Base-by-base conservation (phyloP, 23 tunicate species). In the Trididemnum nubilum region DNA sequence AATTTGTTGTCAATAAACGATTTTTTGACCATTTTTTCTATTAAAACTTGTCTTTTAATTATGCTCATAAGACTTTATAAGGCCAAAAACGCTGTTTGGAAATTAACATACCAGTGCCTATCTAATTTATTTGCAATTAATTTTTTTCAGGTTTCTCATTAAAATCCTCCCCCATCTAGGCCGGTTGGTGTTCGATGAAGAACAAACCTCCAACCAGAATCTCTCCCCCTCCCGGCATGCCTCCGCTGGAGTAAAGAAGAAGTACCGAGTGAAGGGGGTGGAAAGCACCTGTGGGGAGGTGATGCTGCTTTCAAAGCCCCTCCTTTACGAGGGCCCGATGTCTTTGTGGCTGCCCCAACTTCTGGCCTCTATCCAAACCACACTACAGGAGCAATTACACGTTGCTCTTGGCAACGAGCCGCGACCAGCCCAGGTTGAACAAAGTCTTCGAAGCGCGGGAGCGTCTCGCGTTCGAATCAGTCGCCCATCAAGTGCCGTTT, bases 401-500 rank as follows among this genome's bases (percentile, higher is more conserved):
- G 92, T 93, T 65, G 92, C 98, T n/a, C 89, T 93, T 33, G 98
- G 98, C 51, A 83, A 89, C 82, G 89, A 80, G 15, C 83, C 93
- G 34, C 69, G 93, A 5, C 89, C 89, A 0, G 98, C 98, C 29
- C 93, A 83, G 29, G 50, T 93, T 39, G 93, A 87, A 35, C 88
- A 80, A 66, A 76, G 80, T 0, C 60, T 93, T 2, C 54, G 89
- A 26, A 87, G 93, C 72, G 89, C 92, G 0, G 98, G 98, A 69
- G 98, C 98, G 0, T 93, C 98, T 9, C 52, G 80, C n/a, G 81
- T 93, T 2, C 86, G 93, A 21, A 90, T 93, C 66, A 87, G 93
- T 59, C 84, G 98, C 9, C 98, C 98, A n/a, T 93, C 98, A 12
- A 87, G 92, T 57, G 98, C 98, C 9, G 80, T 93, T 22, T 87